Evolutionary conservation across 1,140 invertebrate species (phyloP).

Genomic region (Drosophila pachea): DNA sequence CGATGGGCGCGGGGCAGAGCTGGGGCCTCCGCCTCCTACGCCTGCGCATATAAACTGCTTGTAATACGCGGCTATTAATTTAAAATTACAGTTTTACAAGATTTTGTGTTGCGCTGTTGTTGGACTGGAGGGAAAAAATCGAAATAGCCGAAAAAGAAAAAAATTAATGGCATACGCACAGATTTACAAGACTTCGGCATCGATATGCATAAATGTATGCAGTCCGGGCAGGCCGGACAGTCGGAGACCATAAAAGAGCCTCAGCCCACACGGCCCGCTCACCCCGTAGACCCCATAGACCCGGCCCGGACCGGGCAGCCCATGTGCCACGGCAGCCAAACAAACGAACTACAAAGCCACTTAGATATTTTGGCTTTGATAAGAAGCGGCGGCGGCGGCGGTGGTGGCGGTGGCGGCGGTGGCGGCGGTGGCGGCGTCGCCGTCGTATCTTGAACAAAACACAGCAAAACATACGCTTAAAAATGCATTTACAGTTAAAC

Average conservation of each 20-base stretch:
- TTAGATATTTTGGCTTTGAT: slow-evolving; percentile 74
- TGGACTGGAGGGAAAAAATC: slow-evolving; percentile 7
- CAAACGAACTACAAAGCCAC: slow-evolving; percentile 64
- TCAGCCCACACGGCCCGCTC: slow-evolving; percentile 5
- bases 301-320: too few relatives aligned
- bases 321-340: slow-evolving; percentile 16
- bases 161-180: slow-evolving; percentile 74
- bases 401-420: slow-evolving; percentile 2
- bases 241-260: slow-evolving; percentile 64
- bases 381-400: slow-evolving; percentile 47
- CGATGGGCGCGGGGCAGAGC: slow-evolving; percentile 3
- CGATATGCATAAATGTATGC: slow-evolving; percentile 68
- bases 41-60: slow-evolving; percentile 74
- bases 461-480: slow-evolving; percentile 77
- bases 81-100: slow-evolving; percentile 77
- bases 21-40: slow-evolving; percentile 58
- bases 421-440: slow-evolving; percentile 2
- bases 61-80: slow-evolving; percentile 77
- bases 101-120: slow-evolving; percentile 33
- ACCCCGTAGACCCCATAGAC: too few relatives aligned
- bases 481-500: slow-evolving; percentile 78
- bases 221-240: slow-evolving; percentile 9
- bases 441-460: slow-evolving; percentile 59
- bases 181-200: slow-evolving; percentile 68
- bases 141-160: slow-evolving; percentile 18